Base-by-base conservation (phyloP, 2,888 invertebrate species). In the Pinctada fucata region DNA sequence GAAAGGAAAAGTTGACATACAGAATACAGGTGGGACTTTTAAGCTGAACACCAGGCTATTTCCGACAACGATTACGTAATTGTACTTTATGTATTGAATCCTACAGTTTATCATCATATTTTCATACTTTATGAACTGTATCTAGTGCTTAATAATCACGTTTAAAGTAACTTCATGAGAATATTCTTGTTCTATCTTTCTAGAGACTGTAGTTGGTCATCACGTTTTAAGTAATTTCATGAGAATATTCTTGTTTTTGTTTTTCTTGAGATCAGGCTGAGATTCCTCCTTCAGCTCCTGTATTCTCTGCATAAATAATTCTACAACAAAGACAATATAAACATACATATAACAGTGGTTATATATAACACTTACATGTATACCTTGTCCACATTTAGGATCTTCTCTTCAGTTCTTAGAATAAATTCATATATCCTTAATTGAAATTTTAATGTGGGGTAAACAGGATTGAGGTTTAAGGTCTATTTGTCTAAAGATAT, bases 301-400 rank as follows among this genome's bases (percentile, higher is more conserved):
- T 49, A 87, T 82, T 47, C 87, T 78, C 49, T 79, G 75, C 72
- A 84, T 80, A 77, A 86, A 87, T 58, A 87, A 73, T 74, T 85
- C 87, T 87, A 80, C 6, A 79, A 81, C 68, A 69, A 49, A 58
- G 52, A 75, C 64, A 50, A 74, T 67, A 70, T 58, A 8, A 49
- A 51, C 31, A 31, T 31, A 31, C 31, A 31, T 31, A 31, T 31
- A 31, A 31, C 31, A 31, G 31, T 31, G 31, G 31, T 1, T 1
- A 31, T 31, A 31, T 72, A n/a, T 48, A 69, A 71, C 52, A 71
- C 3, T 51, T 51, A 3, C 45, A 8, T n/a, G 13, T 49, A 8
- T n/a, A 45, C 31, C 47, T 31, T 31, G 3, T 16, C 0, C 31
- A 4, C 0, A 58, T 4, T 45, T 10, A 1, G 58, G 8, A 45